Conservation (phyloP, 2,888 invertebrate species). For the Nomada ruficornis region DNA sequence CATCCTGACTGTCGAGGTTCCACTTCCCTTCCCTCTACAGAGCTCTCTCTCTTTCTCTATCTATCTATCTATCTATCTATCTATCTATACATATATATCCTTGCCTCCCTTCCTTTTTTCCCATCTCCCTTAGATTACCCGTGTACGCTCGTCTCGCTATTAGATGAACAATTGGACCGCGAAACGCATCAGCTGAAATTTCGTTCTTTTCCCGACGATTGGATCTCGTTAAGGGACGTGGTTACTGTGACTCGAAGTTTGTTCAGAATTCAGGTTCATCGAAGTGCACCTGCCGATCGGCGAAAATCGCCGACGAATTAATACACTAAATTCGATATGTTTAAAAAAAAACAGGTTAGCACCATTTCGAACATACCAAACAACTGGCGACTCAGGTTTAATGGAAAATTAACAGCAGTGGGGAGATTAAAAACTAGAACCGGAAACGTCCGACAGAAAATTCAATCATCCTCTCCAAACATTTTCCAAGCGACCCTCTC, state of each 20-base stretch:
- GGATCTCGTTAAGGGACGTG: conserved; percentile 21
- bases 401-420: no score
- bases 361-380: no score
- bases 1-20: conserved; percentile 30
- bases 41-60: not conserved
- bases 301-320: no score
- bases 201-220: conserved; percentile 10
- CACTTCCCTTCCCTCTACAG: not conserved
- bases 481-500: not conserved
- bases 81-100: conserved; percentile 1
- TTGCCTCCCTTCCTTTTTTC: not conserved
- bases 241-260: not conserved
- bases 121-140: not conserved
- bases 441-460: not conserved
- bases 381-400: no score
- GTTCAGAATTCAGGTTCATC: not conserved
- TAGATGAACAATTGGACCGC: conserved; percentile 41
- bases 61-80: no score
- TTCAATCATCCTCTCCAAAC: conserved; percentile 29
- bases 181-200: conserved; percentile 17
- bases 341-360: no score
- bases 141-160: conserved; percentile 21
- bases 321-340: no score
- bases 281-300: no score
- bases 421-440: not conserved